Evolutionary conservation across 2,113 vertebrate genomes (phyloP).

Genomic region (Balaenoptera acutorostrata): DNA sequence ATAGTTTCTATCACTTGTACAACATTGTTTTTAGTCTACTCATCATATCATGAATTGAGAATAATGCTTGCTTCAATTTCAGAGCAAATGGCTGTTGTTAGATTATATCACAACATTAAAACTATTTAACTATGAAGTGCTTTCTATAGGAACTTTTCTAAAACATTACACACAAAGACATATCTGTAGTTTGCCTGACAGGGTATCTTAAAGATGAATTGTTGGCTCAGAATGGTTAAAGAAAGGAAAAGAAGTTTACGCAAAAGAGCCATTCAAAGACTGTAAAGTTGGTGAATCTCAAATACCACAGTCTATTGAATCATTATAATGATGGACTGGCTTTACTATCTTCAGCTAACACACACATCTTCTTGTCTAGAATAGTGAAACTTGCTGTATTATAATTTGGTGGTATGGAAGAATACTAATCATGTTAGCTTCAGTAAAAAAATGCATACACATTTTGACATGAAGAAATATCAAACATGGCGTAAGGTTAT

Average conservation of each 20-base stretch:
- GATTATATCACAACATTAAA: conserved; percentile 32
- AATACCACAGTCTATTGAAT: conserved; percentile 56
- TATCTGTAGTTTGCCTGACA: conserved; percentile 48
- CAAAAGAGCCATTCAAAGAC: conserved; percentile 61
- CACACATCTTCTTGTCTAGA: conserved; percentile 57
- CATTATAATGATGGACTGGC: conserved; percentile 71
- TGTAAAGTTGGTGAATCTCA: conserved; percentile 66
- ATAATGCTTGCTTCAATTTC: neutral
- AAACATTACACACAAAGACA: conserved; percentile 23
- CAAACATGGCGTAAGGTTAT: neutral
- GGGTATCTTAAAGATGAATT: conserved; percentile 68
- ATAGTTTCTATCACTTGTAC: neutral
- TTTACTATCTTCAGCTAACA: conserved; percentile 65
- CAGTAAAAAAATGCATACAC: neutral
- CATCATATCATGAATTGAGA: neutral
- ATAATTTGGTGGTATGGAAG: conserved; percentile 37
- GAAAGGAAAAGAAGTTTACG: conserved; percentile 63
- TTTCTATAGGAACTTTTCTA: conserved; percentile 42
- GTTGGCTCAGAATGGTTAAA: conserved; percentile 60
- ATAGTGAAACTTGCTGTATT: conserved; percentile 55
- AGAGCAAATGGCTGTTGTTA: conserved; percentile 3
- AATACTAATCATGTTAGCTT: conserved; percentile 40
- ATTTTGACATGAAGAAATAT: neutral
- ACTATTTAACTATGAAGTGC: conserved; percentile 28
- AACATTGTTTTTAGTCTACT: neutral